These are phyloP conservation scores for Lutraria rhynchaena DNA, from an alignment of 1,140 invertebrate genomes.

Conservation along the genomic window DNA sequence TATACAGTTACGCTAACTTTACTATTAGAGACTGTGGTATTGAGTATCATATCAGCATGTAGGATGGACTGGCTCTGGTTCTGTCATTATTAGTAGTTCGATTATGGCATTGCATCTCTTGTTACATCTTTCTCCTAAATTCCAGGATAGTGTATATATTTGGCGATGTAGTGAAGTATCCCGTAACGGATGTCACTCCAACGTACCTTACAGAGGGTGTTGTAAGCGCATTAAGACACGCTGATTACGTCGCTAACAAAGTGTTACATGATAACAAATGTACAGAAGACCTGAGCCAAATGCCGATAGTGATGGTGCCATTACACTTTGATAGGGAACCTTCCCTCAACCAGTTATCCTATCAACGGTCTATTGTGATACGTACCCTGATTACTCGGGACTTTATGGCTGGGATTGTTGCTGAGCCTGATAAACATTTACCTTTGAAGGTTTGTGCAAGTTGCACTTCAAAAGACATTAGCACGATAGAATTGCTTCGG, in stretches of 20 bases:
- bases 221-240: conserved; percentile 93
- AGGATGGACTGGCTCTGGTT: too few species aligned
- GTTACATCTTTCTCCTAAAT: too few species aligned
- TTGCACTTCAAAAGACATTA: too few species aligned
- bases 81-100: too few species aligned
- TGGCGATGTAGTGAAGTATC: conserved; percentile 92
- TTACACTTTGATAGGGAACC: conserved; percentile 97
- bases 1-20: too few species aligned
- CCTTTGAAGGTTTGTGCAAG: conserved; percentile 90
- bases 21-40: too few species aligned
- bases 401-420: conserved; percentile 99
- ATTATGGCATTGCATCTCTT: too few species aligned
- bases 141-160: conserved; percentile 90
- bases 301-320: conserved; percentile 98
- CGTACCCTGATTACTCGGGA: conserved; percentile 98
- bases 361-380: conserved; percentile 96
- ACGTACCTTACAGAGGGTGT: conserved; percentile 95
- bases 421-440: conserved; percentile 92
- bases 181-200: conserved; percentile 95
- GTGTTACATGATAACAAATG: conserved; percentile 72
- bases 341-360: conserved; percentile 90
- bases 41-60: too few species aligned
- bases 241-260: conserved; percentile 81
- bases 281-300: conserved; percentile 90
- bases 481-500: too few species aligned